Evolutionary conservation across 2,113 vertebrate genomes (phyloP).

Genomic region (Dolichallabes microphthalmus): DNA sequence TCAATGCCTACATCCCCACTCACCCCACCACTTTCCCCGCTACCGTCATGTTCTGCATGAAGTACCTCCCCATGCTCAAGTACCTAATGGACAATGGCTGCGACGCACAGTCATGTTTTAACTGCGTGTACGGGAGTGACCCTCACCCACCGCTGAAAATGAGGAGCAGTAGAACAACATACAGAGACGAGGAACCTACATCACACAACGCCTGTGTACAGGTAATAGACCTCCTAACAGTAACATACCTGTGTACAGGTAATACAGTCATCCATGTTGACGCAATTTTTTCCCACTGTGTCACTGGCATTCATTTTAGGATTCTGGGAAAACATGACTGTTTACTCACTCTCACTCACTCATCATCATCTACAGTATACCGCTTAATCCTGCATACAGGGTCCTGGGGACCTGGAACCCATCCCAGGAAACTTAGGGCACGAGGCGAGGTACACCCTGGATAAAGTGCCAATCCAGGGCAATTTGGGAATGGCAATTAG

Average conservation of each 20-base stretch:
- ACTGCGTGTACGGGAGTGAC: conserved; percentile 76
- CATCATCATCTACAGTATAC: too few species aligned
- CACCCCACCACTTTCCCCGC: conserved; percentile 84
- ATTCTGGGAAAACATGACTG: too few species aligned
- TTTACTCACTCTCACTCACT: too few species aligned
- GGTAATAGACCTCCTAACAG: conserved; percentile 5
- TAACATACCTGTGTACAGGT: conserved; percentile 15
- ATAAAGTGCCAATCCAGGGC: too few species aligned
- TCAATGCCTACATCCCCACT: conserved; percentile 77
- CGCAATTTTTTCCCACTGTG: neutral
- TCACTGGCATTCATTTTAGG: neutral
- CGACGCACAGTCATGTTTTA: conserved; percentile 79
- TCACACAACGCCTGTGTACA: conserved; percentile 18
- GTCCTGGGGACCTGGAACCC: too few species aligned
- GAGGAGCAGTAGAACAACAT: neutral
- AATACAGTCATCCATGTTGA: neutral
- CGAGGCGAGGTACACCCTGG: too few species aligned
- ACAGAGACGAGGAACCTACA: neutral
- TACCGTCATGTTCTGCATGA: conserved; percentile 85
- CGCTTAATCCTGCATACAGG: too few species aligned
- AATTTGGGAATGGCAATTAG: too few species aligned
- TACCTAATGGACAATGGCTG: conserved; percentile 85
- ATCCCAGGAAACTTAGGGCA: too few species aligned
- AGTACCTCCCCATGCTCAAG: conserved; percentile 79
- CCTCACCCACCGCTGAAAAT: conserved; percentile 70